phyloP scores from a whole-genome alignment of 2,888 invertebrate species.

The Drosophila rubida region DNA sequence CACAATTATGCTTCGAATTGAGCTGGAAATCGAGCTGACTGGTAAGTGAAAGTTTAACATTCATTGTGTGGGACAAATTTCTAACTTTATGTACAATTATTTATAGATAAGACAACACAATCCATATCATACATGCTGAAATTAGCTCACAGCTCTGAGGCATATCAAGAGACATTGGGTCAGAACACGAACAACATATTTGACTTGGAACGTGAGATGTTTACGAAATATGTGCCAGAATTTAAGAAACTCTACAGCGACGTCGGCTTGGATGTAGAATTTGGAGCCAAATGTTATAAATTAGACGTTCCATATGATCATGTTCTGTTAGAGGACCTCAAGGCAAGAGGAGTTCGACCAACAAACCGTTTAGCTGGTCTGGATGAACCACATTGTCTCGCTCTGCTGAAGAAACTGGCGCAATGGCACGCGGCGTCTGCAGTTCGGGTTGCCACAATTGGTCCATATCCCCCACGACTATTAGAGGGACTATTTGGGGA shows the following conservation, averaged over 20 bases:
- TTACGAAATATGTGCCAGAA: slow-evolving; percentile 55
- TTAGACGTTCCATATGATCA: slow-evolving; percentile 39
- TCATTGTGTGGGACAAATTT: too few species aligned
- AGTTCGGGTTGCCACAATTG: slow-evolving; percentile 59
- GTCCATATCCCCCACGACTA: slow-evolving; percentile 47
- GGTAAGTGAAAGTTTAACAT: slow-evolving; percentile 35
- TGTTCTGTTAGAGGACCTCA: slow-evolving; percentile 75
- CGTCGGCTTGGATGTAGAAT: slow-evolving; percentile 49
- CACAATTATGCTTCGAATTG: slow-evolving; percentile 72
- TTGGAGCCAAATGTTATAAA: slow-evolving; percentile 52
- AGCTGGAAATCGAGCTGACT: slow-evolving; percentile 64
- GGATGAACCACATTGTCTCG: slow-evolving; percentile 70
- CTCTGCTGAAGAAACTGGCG: slow-evolving; percentile 75
- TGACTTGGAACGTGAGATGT: slow-evolving; percentile 65
- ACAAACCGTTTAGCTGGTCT: slow-evolving; percentile 70
- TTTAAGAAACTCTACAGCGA: slow-evolving; percentile 56
- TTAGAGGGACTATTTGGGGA: slow-evolving; percentile 34
- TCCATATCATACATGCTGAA: slow-evolving; percentile 50
- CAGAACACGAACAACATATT: slow-evolving; percentile 47
- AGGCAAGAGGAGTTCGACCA: slow-evolving; percentile 64
- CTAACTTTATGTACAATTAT: not conserved
- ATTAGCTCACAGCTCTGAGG: slow-evolving; percentile 23
- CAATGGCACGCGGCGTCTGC: slow-evolving; percentile 82
- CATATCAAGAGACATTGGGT: slow-evolving; percentile 39
- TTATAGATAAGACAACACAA: slow-evolving; percentile 24